Conservation (phyloP, 1,140 invertebrate genomes). For the Lepidurus packardi region DNA sequence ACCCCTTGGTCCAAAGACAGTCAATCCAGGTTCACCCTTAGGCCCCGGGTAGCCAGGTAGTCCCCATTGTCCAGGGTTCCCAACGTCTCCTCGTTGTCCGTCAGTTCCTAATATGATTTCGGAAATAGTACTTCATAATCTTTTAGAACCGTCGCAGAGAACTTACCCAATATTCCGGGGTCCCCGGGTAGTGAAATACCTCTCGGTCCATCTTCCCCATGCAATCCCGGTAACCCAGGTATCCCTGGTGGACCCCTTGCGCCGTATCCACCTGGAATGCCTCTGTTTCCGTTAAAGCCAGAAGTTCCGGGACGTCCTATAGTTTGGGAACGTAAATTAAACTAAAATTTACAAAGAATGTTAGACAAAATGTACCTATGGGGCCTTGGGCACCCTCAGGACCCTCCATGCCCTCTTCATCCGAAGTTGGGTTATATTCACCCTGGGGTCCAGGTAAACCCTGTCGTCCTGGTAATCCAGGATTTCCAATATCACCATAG, state of each 20-base stretch:
- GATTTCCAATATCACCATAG: conserved; percentile 60
- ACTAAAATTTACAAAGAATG: neutral
- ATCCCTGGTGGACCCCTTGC: conserved; percentile 40
- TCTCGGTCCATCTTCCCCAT: conserved; percentile 48
- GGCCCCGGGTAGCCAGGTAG: conserved; percentile 44
- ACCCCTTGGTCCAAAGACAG: conserved; percentile 35
- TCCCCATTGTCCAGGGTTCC: conserved; percentile 46
- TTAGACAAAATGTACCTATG: conserved; percentile 41
- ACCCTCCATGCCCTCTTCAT: conserved; percentile 54
- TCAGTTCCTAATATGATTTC: neutral
- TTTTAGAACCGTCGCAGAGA: no score
- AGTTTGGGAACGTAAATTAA: neutral
- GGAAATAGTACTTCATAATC: no score
- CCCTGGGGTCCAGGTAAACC: conserved; percentile 63
- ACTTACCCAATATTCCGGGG: conserved; percentile 57
- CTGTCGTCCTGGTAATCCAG: conserved; percentile 63
- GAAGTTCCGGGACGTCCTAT: conserved; percentile 50
- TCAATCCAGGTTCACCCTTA: conserved; percentile 36
- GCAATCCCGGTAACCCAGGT: conserved; percentile 41
- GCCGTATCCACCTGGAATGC: conserved; percentile 51
- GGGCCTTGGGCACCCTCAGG: conserved; percentile 61
- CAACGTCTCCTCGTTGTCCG: conserved; percentile 43
- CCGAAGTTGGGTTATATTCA: conserved; percentile 62
- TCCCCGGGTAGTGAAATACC: conserved; percentile 61
- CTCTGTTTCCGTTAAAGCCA: conserved; percentile 53